These are phyloP conservation scores for Plodia interpunctella DNA, from an alignment of 1,140 invertebrate species.

Conservation along the genomic window DNA sequence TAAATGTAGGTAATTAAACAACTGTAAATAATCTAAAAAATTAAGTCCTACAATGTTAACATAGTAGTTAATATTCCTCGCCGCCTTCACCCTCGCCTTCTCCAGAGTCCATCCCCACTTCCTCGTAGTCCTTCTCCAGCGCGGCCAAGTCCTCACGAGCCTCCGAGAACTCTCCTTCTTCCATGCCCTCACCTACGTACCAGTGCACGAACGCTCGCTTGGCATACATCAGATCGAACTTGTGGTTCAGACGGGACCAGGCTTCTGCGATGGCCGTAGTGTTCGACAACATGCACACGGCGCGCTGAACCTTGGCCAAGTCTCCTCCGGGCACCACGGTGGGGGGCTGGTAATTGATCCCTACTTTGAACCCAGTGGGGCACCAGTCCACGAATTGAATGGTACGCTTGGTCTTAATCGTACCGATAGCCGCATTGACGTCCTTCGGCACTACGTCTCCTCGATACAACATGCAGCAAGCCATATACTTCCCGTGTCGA, in stretches of 20 bases:
- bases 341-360: constrained; percentile 88
- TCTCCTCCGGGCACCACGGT: constrained; percentile 91
- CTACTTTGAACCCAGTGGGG: constrained; percentile 89
- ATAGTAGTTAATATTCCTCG: constrained; percentile 82
- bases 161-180: constrained; percentile 91
- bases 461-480: constrained; percentile 88
- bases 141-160: constrained; percentile 91
- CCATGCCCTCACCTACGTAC: constrained; percentile 92
- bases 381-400: constrained; percentile 96
- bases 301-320: constrained; percentile 86
- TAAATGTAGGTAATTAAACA: too few relatives aligned
- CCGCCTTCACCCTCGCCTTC: constrained; percentile 85
- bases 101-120: constrained; percentile 86
- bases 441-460: constrained; percentile 88
- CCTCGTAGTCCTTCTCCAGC: constrained; percentile 91
- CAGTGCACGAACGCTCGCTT: constrained; percentile 86
- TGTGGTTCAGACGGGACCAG: constrained; percentile 87
- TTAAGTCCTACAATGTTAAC: constrained; percentile 2
- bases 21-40: too few relatives aligned
- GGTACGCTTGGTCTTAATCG: constrained; percentile 88
- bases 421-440: constrained; percentile 90
- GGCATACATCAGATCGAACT: constrained; percentile 85
- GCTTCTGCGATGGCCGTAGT: constrained; percentile 90
- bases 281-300: constrained; percentile 92
- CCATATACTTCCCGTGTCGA: constrained; percentile 93